Conservation (phyloP, 1,140 invertebrate genomes). For the Pseudomyrmex cubaensis region DNA sequence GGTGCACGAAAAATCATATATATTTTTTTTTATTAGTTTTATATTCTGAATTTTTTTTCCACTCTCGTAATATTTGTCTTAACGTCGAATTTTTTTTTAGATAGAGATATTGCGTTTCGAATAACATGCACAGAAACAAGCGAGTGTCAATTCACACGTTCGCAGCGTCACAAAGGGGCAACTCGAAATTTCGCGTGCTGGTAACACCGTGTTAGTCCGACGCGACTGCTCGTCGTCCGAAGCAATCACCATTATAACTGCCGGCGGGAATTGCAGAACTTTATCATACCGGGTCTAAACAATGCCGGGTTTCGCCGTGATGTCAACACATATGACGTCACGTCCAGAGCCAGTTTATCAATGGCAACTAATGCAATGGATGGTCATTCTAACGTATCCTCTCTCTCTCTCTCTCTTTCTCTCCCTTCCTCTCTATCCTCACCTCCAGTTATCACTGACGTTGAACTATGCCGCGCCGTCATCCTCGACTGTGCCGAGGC, state of each 20-base stretch:
- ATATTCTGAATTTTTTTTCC: not conserved
- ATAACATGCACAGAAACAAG: not conserved
- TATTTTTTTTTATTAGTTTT: too few species aligned
- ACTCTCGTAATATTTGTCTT: too few species aligned
- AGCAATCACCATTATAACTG: constrained; percentile 65
- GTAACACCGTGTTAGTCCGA: constrained; percentile 15
- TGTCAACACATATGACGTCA: constrained; percentile 65
- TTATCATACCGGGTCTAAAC: constrained; percentile 70
- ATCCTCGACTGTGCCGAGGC: constrained; percentile 1
- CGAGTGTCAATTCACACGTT: not conserved
- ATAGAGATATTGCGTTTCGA: too few species aligned
- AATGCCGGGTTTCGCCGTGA: constrained; percentile 62
- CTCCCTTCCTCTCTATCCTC: too few species aligned
- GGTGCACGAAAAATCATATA: not conserved
- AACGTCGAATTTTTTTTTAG: too few species aligned
- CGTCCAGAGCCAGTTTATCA: constrained; percentile 66
- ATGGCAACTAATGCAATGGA: constrained; percentile 58
- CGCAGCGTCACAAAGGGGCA: not conserved
- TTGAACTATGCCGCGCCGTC: constrained; percentile 36
- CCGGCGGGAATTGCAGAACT: constrained; percentile 62
- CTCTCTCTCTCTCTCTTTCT: too few species aligned
- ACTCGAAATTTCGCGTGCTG: constrained; percentile 18
- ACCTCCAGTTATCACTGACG: constrained; percentile 22
- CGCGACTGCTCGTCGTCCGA: constrained; percentile 33
- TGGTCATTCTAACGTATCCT: constrained; percentile 35